Evolutionary conservation across 2,888 invertebrate genomes (phyloP), one percentile per base, ranked within the genome.

Genomic region (Arge pagana): DNA sequence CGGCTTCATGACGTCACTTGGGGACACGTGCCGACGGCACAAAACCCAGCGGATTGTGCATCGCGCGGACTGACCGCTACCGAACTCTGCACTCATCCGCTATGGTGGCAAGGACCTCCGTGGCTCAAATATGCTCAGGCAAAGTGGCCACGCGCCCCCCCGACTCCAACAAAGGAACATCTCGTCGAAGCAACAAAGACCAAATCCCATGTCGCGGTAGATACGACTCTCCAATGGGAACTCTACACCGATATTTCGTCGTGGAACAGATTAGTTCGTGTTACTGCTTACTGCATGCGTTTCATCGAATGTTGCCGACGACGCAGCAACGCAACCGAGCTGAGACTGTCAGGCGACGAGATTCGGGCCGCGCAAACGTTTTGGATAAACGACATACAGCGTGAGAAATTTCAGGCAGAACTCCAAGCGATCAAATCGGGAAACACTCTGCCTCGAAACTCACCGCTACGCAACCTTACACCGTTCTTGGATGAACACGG

Each of bases 41-140:
- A 58, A 4, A 72, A 72, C 48, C 66, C 70, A 0, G 67, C 68
- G n/a, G 68, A 70, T 50, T 59, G 63, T 8, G 57, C 66, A 2
- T 70, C 68, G 0, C 37, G 71, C 28, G 71, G 71, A 10, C 26
- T 63, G 1, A 13, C 50, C 2, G 53, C 58, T 0, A 10, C 24
- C 1, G 61, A 62, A 33, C 48, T 62, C 1, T 3, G 49, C 7
- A 23, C 42, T 2, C 58, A 59, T 31, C n/a, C 28, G 0, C 42
- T 63, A 3, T 64, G 61, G 62, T 60, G 57, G 59, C 19, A 37
- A 7, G 62, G 63, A 3, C 62, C 60, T 1, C 3, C 52, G n/a
- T 65, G 61, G 60, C 50, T 63, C 6, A n/a, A 40, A 24, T 7
- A 11, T 3, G 5, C 28, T 10, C 7, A 36, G 13, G 7, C 23